These are phyloP conservation scores for Pipra filicauda DNA, from an alignment of 2,113 vertebrate species.

Conservation along the genomic window DNA sequence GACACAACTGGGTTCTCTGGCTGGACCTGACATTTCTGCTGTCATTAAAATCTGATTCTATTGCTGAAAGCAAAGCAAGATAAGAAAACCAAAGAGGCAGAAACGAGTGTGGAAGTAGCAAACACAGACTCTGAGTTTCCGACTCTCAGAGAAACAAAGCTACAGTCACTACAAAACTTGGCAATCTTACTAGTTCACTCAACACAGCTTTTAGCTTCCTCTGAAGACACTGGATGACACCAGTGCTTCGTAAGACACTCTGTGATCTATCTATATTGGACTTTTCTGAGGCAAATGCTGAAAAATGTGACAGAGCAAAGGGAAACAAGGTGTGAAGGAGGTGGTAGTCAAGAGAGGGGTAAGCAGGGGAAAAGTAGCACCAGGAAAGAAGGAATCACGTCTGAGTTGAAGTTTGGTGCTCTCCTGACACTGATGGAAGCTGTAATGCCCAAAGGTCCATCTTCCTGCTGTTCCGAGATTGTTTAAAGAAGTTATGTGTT, in stretches of 20 bases:
- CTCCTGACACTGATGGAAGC: background rate
- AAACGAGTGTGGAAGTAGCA: background rate
- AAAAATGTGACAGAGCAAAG: background rate
- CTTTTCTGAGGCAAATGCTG: background rate
- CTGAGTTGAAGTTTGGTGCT: background rate
- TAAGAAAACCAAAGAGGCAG: background rate
- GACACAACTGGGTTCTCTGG: background rate
- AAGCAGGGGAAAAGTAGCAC: background rate
- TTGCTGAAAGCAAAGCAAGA: background rate
- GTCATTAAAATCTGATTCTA: background rate
- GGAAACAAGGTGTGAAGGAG: background rate
- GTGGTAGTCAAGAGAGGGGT: background rate
- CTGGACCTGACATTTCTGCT: background rate
- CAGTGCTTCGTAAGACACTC: accelerated
- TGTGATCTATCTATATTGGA: background rate
- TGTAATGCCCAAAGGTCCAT: background rate
- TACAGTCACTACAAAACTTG: background rate
- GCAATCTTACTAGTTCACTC: background rate
- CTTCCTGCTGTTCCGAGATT: background rate
- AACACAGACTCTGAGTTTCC: background rate
- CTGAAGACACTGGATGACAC: background rate
- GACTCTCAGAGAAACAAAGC: background rate
- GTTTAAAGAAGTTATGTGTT: background rate
- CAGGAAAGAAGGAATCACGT: background rate
- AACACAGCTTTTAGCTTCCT: background rate